Evolutionary conservation across 2,113 vertebrate species (phyloP).

Genomic region (Pampusana beccarii): DNA sequence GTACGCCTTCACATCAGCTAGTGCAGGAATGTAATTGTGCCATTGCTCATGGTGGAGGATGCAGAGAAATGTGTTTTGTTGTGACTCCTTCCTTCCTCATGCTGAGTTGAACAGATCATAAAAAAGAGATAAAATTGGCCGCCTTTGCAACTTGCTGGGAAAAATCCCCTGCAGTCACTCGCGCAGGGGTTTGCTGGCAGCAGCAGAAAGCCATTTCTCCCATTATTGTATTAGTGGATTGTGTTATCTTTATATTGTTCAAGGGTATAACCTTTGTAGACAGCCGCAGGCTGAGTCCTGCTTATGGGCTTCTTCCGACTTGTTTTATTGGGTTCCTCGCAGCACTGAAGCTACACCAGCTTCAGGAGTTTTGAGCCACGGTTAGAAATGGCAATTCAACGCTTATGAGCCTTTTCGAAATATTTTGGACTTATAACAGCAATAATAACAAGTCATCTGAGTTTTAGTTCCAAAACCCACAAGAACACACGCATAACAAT

Average conservation of each 20-base stretch:
- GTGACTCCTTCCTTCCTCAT: neutral
- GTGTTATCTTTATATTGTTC: no score
- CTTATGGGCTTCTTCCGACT: neutral
- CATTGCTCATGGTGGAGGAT: neutral
- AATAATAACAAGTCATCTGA: neutral
- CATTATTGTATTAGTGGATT: accelerated
- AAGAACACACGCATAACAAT: accelerated
- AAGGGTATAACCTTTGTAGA: neutral
- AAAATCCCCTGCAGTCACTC: neutral
- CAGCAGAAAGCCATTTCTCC: neutral
- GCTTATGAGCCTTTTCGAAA: neutral
- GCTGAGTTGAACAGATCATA: neutral
- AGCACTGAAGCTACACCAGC: neutral
- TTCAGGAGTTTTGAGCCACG: neutral
- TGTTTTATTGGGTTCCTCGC: neutral
- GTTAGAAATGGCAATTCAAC: neutral
- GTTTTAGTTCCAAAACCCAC: neutral
- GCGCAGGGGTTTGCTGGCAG: neutral
- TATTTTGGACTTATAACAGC: neutral
- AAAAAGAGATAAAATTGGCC: neutral
- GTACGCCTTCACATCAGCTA: neutral
- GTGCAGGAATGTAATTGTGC: neutral
- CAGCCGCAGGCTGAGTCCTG: neutral
- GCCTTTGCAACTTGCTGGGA: neutral
- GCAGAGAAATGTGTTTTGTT: neutral